Base-by-base conservation (phyloP, 2,888 invertebrate species). In the Eilema sororculum region DNA sequence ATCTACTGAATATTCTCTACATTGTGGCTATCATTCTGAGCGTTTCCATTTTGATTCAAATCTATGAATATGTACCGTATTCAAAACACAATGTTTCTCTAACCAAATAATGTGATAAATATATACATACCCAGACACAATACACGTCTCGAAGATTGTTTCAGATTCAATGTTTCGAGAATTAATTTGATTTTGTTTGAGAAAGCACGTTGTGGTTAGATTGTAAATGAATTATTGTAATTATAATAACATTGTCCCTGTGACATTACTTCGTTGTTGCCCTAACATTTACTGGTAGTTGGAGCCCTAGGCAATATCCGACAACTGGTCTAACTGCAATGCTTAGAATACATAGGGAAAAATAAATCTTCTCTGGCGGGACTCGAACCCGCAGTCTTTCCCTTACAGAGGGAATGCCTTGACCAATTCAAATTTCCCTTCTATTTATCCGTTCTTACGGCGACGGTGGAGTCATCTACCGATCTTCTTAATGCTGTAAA, bases 81-180 rank as follows among this genome's bases (percentile, higher is more conserved):
- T n/a, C 25, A 37, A 33, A 56, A 61, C 30, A 22, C 10, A 16
- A 10, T 52, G 30, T 56, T 13, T 33, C 37, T 16, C n/a, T 57
- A 57, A 58, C 63, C 28, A 68, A 63, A 68, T 68, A 63, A 58
- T 58, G 41, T 41, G 20, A 68, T 57, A 63, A 22, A 30, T 28
- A 30, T 3, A 41, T 16, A 12, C 1, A 16, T 41, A 16, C 33
- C 10, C 37, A 33, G 16, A 12, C 20, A 63, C 62, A 63, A 63
- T 58, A 57, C 57, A 12, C 20, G n/a, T 37, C 37, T 13, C n/a
- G 24, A n/a, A 64, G n/a, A 63, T 63, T 64, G 24, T 46, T 59
- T 57, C 30, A 24, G 10, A 30, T 58, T 10, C 33, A 30, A 22
- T 30, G 30, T 68, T 58, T 59, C 30, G 22, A 57, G 30, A 46